These are phyloP conservation scores for Silurus aristotelis DNA, from an alignment of 2,797 vertebrate genomes.

Conservation along the genomic window DNA sequence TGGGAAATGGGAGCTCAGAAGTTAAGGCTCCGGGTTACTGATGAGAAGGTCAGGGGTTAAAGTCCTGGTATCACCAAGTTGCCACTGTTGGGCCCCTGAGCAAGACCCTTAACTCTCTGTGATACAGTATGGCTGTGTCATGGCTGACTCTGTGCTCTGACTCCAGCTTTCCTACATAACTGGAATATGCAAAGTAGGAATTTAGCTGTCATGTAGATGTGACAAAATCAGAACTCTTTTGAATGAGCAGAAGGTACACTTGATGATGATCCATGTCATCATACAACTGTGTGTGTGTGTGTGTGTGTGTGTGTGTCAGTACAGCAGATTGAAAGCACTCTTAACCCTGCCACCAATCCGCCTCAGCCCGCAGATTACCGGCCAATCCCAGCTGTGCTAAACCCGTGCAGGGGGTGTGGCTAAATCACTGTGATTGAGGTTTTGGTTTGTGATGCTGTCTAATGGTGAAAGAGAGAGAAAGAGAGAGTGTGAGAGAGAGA, in stretches of 20 bases:
- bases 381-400: constrained; percentile 56
- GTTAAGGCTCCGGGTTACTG: not conserved
- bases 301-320: constrained; percentile 44
- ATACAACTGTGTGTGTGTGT: not conserved
- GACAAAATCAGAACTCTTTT: too few relatives aligned
- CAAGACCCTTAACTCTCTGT: too few relatives aligned
- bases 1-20: not conserved
- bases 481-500: too few relatives aligned
- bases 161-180: too few relatives aligned
- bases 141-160: too few relatives aligned
- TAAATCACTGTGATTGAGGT: constrained; percentile 26
- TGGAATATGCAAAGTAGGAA: too few relatives aligned
- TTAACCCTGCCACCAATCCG: constrained; percentile 59
- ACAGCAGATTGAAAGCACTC: constrained; percentile 55
- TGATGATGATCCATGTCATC: too few relatives aligned
- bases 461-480: not conserved
- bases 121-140: too few relatives aligned
- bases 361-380: constrained; percentile 64
- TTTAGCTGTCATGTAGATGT: too few relatives aligned
- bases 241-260: not conserved
- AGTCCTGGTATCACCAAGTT: too few relatives aligned
- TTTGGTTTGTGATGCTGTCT: constrained; percentile 25
- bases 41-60: too few relatives aligned
- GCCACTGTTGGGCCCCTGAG: too few relatives aligned
- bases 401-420: constrained; percentile 50